Evolutionary conservation across 2,888 invertebrate genomes (phyloP).

Genomic region (Nemoura dubitans): DNA sequence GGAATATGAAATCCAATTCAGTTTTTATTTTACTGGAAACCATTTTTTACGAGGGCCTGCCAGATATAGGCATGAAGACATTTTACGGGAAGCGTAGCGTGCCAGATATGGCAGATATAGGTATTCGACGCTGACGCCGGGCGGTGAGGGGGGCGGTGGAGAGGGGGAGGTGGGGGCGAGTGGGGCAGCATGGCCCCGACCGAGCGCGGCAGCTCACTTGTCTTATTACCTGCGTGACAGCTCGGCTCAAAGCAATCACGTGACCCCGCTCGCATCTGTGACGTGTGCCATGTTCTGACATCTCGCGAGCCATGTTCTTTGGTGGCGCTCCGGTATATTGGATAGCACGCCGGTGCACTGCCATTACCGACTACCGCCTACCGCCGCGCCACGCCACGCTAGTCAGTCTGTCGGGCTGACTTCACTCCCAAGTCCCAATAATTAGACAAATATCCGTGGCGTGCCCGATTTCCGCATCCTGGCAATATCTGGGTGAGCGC

Average conservation of each 20-base stretch:
- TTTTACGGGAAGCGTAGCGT: constrained; percentile 7
- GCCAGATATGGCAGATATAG: constrained; percentile 12
- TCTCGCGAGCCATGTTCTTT: not conserved
- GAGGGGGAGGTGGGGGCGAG: not conserved
- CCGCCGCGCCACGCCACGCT: not conserved
- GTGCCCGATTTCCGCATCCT: not conserved
- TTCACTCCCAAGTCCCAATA: not conserved
- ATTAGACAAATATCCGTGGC: not conserved
- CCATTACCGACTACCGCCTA: too few species aligned
- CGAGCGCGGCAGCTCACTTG: constrained; percentile 7
- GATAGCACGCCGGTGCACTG: not conserved
- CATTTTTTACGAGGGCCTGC: constrained; percentile 12
- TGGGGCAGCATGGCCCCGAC: not conserved
- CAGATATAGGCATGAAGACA: constrained; percentile 7
- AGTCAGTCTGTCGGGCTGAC: not conserved
- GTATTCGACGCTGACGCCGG: not conserved
- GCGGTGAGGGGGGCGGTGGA: not conserved
- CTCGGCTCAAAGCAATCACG: constrained; percentile 7
- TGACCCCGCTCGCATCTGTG: constrained; percentile 9
- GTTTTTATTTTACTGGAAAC: constrained; percentile 12
- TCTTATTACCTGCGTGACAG: constrained; percentile 12
- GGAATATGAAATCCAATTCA: constrained; percentile 23
- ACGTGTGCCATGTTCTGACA: not conserved
- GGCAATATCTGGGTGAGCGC: not conserved
- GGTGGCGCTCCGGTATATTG: not conserved